phyloP scores from a whole-genome alignment of 2,888 invertebrate genomes.

The Drosophila tripunctata region DNA sequence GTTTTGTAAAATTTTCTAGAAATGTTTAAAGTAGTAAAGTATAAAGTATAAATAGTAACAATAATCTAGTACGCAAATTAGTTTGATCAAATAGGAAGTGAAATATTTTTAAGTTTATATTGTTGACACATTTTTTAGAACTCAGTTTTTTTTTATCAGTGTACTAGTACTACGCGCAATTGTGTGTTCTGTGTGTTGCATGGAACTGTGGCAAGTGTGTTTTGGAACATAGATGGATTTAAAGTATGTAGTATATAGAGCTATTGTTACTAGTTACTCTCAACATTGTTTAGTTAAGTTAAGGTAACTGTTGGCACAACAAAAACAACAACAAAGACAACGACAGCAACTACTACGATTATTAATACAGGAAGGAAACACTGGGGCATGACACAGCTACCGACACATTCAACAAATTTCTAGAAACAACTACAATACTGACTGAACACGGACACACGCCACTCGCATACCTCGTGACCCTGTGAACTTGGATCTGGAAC shows the following conservation, averaged over 20 bases:
- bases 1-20: too few species aligned
- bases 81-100: too few species aligned
- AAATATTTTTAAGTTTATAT: too few species aligned
- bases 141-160: not conserved
- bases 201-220: slow-evolving; percentile 29
- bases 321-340: slow-evolving; percentile 54
- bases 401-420: slow-evolving; percentile 46
- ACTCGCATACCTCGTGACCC: slow-evolving; percentile 42
- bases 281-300: not conserved
- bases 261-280: slow-evolving; percentile 19
- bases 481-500: not conserved
- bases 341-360: slow-evolving; percentile 50
- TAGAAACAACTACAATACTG: slow-evolving; percentile 31
- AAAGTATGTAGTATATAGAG: slow-evolving; percentile 18
- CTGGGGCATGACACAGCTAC: slow-evolving; percentile 34
- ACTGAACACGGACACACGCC: slow-evolving; percentile 10
- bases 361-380: slow-evolving; percentile 45
- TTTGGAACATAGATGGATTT: slow-evolving; percentile 15
- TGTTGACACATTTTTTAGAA: not conserved
- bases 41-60: too few species aligned
- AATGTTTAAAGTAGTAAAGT: too few species aligned
- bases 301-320: slow-evolving; percentile 38
- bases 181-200: slow-evolving; percentile 16
- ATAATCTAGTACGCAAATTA: too few species aligned
- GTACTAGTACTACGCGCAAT: slow-evolving; percentile 1